Evolutionary conservation across 2,888 invertebrate genomes (phyloP).

Genomic region (Cordilura impudica): DNA sequence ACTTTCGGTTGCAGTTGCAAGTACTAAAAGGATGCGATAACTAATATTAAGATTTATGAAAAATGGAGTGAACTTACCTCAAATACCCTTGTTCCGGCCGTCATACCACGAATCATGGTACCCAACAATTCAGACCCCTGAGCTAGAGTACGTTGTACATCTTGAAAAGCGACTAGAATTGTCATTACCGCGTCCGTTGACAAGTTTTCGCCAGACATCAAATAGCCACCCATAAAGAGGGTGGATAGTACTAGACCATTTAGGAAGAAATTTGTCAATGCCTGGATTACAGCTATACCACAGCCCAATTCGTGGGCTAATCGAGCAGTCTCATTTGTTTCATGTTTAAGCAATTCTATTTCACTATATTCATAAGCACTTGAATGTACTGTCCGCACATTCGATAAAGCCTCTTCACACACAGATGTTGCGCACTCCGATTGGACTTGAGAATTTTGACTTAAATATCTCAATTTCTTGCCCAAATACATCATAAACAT

Average conservation of each 20-base stretch:
- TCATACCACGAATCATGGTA: constrained; percentile 90
- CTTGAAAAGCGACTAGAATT: constrained; percentile 96
- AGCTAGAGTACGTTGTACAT: constrained; percentile 93
- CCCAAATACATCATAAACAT: constrained; percentile 91
- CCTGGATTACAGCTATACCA: constrained; percentile 95
- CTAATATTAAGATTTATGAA: constrained; percentile 13
- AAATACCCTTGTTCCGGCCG: constrained; percentile 94
- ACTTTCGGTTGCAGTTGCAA: constrained; percentile 85
- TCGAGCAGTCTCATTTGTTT: constrained; percentile 85
- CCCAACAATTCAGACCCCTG: constrained; percentile 95
- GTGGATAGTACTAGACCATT: constrained; percentile 90
- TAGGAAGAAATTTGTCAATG: constrained; percentile 90
- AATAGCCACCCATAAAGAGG: constrained; percentile 92
- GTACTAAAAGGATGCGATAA: constrained; percentile 81
- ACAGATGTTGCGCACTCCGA: constrained; percentile 91
- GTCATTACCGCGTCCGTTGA: constrained; percentile 96
- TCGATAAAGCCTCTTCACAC: constrained; percentile 95
- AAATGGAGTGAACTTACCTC: no score
- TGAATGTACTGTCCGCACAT: constrained; percentile 94
- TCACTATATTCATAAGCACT: constrained; percentile 96
- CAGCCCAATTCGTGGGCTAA: constrained; percentile 89
- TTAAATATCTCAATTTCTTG: constrained; percentile 85
- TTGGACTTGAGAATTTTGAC: constrained; percentile 90
- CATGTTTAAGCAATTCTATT: constrained; percentile 83
- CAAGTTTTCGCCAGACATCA: constrained; percentile 89